Base-by-base conservation (phyloP, 2,888 invertebrate genomes). In the Globia sparganii region DNA sequence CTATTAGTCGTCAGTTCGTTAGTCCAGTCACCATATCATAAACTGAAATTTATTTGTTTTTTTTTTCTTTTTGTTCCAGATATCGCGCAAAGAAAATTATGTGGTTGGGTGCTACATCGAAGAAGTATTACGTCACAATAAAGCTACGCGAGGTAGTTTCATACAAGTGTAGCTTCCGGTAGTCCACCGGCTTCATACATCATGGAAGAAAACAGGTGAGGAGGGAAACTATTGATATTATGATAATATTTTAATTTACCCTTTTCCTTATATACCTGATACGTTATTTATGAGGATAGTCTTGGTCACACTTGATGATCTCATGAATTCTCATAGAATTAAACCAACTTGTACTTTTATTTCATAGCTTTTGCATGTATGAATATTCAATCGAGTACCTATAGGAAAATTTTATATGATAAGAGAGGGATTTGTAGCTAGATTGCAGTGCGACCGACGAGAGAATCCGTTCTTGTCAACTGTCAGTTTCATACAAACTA, bases 131-230 rank as follows among this genome's bases (percentile, higher is more conserved):
- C 84, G 86, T 89, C 79, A 90, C 90, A 59, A 87, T 85, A 75
- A 90, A 88, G 81, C 79, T 91, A 76, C 88, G 87, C 65, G 86
- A 90, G 78, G 88, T 86, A 83, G 86, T 90, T 68, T 87, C 89
- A 28, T 90, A 90, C 80, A 93, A 91, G 78, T 92, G 91, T 46
- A 92, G 91, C 85, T 91, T 93, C 86, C 94, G 94, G 91, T 94
- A 95, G 95, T 93, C 87, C 84, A 88, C 89, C 91, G 91, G 85
- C 80, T 18, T 68, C 46, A 13, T n/a, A 58, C 15, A 89, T 58
- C 75, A 95, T 95, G 95, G 94, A 93, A 73, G 94, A 95, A 76
- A 94, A 92, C 83, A 95, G 95, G 96, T 95, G 85, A 86, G 79
- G 31, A 31, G 9, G 3, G 2, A 15, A 13, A 1, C 11, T 11